Evolutionary conservation across 2,797 vertebrate genomes (phyloP).

Genomic region (Malurus leucopterus): DNA sequence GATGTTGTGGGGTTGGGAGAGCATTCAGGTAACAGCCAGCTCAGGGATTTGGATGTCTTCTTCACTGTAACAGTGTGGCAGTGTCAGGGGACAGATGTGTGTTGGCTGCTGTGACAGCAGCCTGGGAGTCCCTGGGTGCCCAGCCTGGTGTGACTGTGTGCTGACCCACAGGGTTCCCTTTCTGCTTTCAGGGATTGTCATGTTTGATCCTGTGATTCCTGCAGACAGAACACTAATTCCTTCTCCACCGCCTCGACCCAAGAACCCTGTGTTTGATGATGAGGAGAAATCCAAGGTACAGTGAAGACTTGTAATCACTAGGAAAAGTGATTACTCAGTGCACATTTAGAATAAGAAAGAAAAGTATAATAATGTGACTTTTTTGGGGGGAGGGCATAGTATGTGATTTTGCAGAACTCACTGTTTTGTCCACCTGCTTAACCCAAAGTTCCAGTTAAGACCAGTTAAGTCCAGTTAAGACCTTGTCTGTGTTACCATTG

Average conservation of each 20-base stretch:
- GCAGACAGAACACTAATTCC: conserved; percentile 85
- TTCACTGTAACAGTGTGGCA: background rate
- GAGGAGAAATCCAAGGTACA: conserved; percentile 90
- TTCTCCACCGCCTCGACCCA: conserved; percentile 81
- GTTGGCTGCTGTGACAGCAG: background rate
- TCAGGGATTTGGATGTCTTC: background rate
- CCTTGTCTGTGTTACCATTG: background rate
- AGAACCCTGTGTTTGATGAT: conserved; percentile 93
- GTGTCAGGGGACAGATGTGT: background rate
- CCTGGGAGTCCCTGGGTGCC: background rate
- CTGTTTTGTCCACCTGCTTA: background rate
- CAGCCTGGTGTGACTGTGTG: background rate
- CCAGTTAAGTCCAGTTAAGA: background rate
- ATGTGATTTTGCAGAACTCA: background rate
- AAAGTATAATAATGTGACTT: background rate
- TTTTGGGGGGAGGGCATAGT: background rate
- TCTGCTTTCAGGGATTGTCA: conserved; percentile 82
- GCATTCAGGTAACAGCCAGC: background rate
- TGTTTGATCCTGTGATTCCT: conserved; percentile 82
- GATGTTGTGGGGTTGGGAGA: background rate
- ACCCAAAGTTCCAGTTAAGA: background rate
- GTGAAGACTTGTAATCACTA: background rate
- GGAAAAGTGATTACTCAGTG: background rate
- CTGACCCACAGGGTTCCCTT: background rate
- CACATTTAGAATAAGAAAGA: background rate